Conservation (phyloP, 1,140 invertebrate species). For the Diploscapter pachys region DNA sequence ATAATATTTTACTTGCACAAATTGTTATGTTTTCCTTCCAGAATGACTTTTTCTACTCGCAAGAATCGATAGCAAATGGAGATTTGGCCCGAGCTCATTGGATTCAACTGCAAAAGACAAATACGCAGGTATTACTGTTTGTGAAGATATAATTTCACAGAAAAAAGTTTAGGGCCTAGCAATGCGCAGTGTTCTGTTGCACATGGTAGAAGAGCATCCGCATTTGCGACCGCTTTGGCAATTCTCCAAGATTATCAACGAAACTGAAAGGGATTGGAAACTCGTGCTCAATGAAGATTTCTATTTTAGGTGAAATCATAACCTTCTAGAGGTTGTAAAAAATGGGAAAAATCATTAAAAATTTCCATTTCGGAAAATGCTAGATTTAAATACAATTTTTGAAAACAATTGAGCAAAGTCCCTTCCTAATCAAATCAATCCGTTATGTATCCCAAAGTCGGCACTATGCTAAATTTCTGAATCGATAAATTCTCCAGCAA, state of each 20-base stretch:
- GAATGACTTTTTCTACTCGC: too few relatives aligned
- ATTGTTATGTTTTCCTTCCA: too few relatives aligned
- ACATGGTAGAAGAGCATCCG: constrained; percentile 46
- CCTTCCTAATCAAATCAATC: not conserved
- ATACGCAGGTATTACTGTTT: constrained; percentile 46
- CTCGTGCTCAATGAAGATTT: constrained; percentile 33
- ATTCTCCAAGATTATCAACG: constrained; percentile 47
- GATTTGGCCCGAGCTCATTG: constrained; percentile 52
- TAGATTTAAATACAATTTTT: constrained; percentile 3
- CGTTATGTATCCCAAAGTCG: not conserved
- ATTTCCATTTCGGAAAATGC: not conserved
- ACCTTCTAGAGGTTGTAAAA: not conserved
- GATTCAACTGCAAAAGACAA: constrained; percentile 55
- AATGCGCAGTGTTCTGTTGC: constrained; percentile 45
- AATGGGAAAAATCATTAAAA: not conserved
- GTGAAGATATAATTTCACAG: not conserved
- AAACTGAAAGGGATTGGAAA: constrained; percentile 37
- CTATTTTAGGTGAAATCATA: constrained; percentile 35
- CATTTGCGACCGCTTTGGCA: constrained; percentile 55
- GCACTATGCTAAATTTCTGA: not conserved
- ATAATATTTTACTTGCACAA: too few relatives aligned
- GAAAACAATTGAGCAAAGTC: not conserved
- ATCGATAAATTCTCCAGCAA: not conserved
- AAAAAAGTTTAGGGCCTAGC: constrained; percentile 38
- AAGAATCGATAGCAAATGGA: too few relatives aligned